Base-by-base conservation (phyloP, 1,140 invertebrate genomes). In the Magallana gigas region DNA sequence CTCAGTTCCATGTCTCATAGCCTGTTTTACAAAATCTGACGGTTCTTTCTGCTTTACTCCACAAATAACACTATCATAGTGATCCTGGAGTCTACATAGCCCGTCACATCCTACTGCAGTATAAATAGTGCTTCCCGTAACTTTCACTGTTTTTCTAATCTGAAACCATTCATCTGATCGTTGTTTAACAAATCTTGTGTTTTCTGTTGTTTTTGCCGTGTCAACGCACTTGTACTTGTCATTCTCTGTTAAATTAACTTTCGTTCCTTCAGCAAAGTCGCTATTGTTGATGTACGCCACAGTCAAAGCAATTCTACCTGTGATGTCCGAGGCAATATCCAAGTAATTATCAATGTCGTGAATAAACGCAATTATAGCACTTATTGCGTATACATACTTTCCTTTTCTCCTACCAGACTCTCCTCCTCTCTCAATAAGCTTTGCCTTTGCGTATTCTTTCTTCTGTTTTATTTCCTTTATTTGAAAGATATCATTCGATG, bases 401-500 rank as follows among this genome's bases (percentile, higher is more conserved):
- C 83, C 82, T 82, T 88, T 83, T 87, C 87, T 57, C 87, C 83
- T 23, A 85, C 87, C 36, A 83, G 68, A 83, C 87, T 88, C 12
- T 86, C 57, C 36, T 36, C 64, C 81, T 5, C 80, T 68, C 85
- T 88, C 87, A 18, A 90, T 87, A n/a, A 90, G 29, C 57, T 90
- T 90, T 57, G 29, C 57, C 29, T 88, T 87, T 64, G 80, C 83
- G 60, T 90, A 90, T 14, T 88, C 84, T 84, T 90, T 88, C 29
- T 90, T 88, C 83, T 23, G n/a, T 71, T 83, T 88, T 68, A 90
- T 62, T n/a, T 84, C 83, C 18, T 56, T 87, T 56, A 84, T 62
- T 57, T 86, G 11, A 48, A 90, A 62, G 5, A 87, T 82, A 58
- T 81, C 23, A n/a, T 18, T 48, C 16, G 87, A 85, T 12, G 83